Conservation (phyloP, 2,797 vertebrate genomes). For the Mico argentatus region DNA sequence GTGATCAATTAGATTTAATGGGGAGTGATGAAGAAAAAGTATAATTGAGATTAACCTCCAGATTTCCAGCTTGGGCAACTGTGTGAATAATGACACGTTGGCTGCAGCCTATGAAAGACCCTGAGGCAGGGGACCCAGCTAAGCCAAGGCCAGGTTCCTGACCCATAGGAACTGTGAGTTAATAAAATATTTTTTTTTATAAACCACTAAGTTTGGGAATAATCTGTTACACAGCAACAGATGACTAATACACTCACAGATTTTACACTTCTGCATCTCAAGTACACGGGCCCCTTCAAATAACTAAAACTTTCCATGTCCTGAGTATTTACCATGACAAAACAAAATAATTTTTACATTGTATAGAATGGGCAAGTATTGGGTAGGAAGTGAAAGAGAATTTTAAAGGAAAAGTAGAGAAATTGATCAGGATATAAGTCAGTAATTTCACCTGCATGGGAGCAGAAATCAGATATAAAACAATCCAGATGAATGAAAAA, state of each 20-base stretch:
- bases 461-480: not conserved
- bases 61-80: not conserved
- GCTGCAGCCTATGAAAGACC: not conserved
- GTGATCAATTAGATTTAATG: not conserved
- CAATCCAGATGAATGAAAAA: not conserved
- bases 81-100: not conserved
- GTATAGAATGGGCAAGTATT: not conserved
- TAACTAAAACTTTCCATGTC: not conserved
- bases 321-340: not conserved
- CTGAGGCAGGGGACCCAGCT: not conserved
- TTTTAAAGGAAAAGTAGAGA: not conserved
- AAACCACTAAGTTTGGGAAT: not conserved
- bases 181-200: not conserved
- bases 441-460: not conserved
- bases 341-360: not conserved
- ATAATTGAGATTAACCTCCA: not conserved
- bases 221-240: not conserved
- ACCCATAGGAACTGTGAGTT: not conserved
- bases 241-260: not conserved
- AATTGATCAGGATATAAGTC: not conserved
- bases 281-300: not conserved
- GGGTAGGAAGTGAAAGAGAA: not conserved
- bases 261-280: not conserved
- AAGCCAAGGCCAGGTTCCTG: not conserved
- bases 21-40: not conserved